phyloP scores from a whole-genome alignment of 2,113 vertebrate genomes.

The Oryzias curvinotus region DNA sequence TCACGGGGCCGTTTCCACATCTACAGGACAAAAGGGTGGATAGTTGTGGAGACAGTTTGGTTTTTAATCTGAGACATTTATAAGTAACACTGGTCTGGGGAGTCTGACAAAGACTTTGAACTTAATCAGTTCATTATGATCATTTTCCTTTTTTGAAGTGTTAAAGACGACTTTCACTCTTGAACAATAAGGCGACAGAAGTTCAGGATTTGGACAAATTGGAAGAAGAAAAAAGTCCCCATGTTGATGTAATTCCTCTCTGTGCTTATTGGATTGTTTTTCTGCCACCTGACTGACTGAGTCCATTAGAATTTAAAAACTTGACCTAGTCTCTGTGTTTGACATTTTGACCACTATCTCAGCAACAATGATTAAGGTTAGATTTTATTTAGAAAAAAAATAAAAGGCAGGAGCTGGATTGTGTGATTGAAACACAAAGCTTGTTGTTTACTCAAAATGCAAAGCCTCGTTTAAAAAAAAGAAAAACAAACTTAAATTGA shows the following conservation, averaged over 20 bases:
- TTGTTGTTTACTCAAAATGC: too few relatives aligned
- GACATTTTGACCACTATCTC: too few relatives aligned
- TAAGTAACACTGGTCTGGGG: conserved; percentile 17
- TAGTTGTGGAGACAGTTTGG: conserved; percentile 44
- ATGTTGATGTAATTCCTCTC: too few relatives aligned
- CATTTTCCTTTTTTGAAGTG: conserved; percentile 4
- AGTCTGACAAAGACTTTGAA: conserved; percentile 29
- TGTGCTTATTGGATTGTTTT: too few relatives aligned
- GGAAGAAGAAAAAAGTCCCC: neutral
- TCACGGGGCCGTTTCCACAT: conserved; percentile 29
- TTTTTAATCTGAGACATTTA: conserved; percentile 53
- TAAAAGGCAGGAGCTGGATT: too few relatives aligned
- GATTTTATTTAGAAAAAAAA: too few relatives aligned
- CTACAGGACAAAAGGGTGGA: conserved; percentile 31
- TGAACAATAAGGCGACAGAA: neutral
- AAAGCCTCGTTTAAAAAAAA: neutral
- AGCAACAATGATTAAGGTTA: too few relatives aligned
- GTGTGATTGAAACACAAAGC: too few relatives aligned
- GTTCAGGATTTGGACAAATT: neutral
- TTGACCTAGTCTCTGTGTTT: too few relatives aligned
- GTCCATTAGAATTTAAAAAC: too few relatives aligned
- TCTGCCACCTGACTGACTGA: too few relatives aligned
- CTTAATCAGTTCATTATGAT: conserved; percentile 21
- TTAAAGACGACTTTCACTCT: neutral
- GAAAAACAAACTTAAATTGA: neutral